These are phyloP conservation scores for Lutraria rhynchaena DNA, from an alignment of 1,140 invertebrate genomes.

Conservation along the genomic window DNA sequence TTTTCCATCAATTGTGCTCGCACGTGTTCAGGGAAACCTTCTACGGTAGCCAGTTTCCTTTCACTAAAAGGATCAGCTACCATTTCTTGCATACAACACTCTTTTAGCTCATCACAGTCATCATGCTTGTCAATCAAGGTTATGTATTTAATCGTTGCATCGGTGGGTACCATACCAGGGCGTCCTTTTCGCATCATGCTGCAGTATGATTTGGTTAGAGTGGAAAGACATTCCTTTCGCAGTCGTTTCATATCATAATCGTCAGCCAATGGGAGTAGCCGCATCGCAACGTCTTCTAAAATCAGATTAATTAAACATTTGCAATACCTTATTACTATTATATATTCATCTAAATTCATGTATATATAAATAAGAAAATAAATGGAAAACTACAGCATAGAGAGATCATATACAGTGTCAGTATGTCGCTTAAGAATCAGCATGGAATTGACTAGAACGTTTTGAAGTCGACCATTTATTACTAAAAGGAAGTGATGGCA, in stretches of 20 bases:
- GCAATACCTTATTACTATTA: too few species aligned
- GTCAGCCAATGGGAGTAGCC: constrained; percentile 27
- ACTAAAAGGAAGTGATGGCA: too few species aligned
- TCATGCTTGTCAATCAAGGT: constrained; percentile 34
- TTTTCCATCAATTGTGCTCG: constrained; percentile 12
- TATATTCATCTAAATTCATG: too few species aligned
- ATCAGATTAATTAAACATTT: too few species aligned
- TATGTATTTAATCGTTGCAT: constrained; percentile 18
- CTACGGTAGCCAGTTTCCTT: not conserved
- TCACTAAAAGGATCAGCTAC: constrained; percentile 34
- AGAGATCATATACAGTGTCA: too few species aligned
- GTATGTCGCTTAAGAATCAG: too few species aligned
- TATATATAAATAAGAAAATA: too few species aligned
- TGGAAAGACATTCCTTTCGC: constrained; percentile 1
- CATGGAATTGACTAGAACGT: too few species aligned
- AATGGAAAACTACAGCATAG: too few species aligned
- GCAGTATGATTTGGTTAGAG: constrained; percentile 28
- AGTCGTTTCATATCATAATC: constrained; percentile 42
- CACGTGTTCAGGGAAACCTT: constrained; percentile 22
- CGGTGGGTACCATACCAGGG: constrained; percentile 8
- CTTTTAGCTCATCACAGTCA: constrained; percentile 4
- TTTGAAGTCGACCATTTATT: too few species aligned
- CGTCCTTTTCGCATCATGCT: constrained; percentile 1
- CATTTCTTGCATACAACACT: constrained; percentile 30
- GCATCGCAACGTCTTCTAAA: constrained; percentile 6